These are phyloP conservation scores for Chaetodon auriga DNA, from an alignment of 2,113 vertebrate genomes.

Conservation along the genomic window DNA sequence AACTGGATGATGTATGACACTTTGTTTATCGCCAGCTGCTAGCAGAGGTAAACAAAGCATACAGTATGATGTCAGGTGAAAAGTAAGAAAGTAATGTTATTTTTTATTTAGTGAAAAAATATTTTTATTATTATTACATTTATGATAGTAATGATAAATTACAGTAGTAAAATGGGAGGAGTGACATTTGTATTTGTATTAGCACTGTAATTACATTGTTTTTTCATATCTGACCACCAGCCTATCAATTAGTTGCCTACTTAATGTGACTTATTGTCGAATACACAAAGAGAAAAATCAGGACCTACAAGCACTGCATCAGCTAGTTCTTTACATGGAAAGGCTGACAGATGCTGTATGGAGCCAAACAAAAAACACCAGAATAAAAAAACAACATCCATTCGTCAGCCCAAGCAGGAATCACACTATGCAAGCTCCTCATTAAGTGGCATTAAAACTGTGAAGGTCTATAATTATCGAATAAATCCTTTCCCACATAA, in stretches of 20 bases:
- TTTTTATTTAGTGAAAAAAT: constrained; percentile 2
- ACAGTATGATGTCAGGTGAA: constrained; percentile 8
- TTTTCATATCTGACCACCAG: constrained; percentile 53
- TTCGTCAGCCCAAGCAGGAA: constrained; percentile 73
- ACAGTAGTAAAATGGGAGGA: not conserved
- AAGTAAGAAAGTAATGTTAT: constrained; percentile 9
- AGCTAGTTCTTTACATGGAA: constrained; percentile 44
- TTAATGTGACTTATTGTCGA: constrained; percentile 52
- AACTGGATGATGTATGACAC: constrained; percentile 40
- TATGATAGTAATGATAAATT: not conserved
- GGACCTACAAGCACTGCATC: constrained; percentile 31
- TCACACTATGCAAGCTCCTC: constrained; percentile 76
- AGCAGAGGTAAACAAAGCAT: constrained; percentile 26
- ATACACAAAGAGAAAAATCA: constrained; percentile 38
- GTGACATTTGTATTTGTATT: constrained; percentile 45
- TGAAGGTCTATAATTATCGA: constrained; percentile 85
- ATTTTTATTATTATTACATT: constrained; percentile 1
- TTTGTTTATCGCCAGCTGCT: constrained; percentile 47
- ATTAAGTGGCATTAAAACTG: constrained; percentile 83
- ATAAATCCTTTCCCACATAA: constrained; percentile 82
- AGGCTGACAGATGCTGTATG: constrained; percentile 72
- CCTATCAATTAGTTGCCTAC: constrained; percentile 62
- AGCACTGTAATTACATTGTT: constrained; percentile 18
- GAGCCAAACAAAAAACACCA: constrained; percentile 71
- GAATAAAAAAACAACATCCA: constrained; percentile 73